A percentile compares a stretch with the other conserved stretches of the same genome.
Conservation (phyloP, 2,113 vertebrate species). For the Sitta europaea region DNA sequence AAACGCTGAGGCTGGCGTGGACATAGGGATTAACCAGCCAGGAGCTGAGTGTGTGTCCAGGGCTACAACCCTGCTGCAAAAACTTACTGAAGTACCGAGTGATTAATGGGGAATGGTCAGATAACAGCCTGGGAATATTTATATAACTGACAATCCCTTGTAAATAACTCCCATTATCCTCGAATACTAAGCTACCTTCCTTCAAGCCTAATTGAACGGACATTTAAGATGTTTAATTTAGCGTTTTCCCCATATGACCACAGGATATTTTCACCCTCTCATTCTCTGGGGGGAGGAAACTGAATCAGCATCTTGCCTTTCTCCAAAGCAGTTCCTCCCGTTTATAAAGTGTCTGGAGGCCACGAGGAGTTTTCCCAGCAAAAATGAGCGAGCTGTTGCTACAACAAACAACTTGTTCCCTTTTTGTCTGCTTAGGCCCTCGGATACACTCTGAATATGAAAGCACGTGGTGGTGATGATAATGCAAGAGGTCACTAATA, state of each 20-base stretch:
- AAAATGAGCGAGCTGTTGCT: constrained; percentile 13
- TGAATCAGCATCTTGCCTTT: constrained; percentile 26
- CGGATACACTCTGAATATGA: neutral
- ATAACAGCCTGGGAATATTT: neutral
- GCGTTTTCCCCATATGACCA: constrained; percentile 6
- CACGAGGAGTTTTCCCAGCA: neutral
- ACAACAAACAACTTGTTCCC: constrained; percentile 6
- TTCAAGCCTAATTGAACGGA: neutral
- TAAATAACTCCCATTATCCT: constrained; percentile 17
- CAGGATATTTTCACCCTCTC: neutral
- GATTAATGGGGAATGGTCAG: neutral
- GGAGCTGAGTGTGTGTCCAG: neutral
- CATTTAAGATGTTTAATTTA: neutral
- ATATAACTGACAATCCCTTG: neutral
- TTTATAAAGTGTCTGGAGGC: neutral
- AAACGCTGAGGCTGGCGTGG: neutral
- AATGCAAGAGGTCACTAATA: constrained; percentile 13
- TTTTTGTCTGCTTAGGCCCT: neutral
- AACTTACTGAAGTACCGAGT: neutral
- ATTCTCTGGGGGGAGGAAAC: neutral
- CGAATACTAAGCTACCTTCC: neutral
- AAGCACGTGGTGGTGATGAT: neutral
- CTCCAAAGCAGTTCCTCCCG: neutral
- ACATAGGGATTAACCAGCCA: neutral
- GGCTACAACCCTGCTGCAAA: neutral